Base-by-base conservation (phyloP, 2,113 vertebrate genomes). In the Talpa occidentalis region DNA sequence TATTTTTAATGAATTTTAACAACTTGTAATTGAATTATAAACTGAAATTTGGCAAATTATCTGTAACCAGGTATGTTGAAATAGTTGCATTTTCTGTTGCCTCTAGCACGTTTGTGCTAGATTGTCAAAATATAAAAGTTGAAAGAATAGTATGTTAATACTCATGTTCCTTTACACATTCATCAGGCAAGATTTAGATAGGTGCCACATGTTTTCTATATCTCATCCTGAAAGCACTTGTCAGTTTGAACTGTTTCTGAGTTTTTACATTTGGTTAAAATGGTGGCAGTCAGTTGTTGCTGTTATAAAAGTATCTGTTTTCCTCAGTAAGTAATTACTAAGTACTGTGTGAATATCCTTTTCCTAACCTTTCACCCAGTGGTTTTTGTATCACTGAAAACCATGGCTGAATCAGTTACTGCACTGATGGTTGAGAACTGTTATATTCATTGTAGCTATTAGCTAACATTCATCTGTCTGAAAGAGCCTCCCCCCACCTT, bases 1-100 rank as follows among this genome's bases (percentile, higher is more conserved):
- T 62, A 62, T 66, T 66, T 73, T 91, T 64, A 96, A 92, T 35
- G 82, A 92, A 73, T 93, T 86, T n/a, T 95, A 88, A 97, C 47
- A 84, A 85, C 19, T 79, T 88, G 5, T 49, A 90, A 37, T 70
- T 62, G 24, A 89, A 79, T 88, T 94, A 59, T 74, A 82, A 89
- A 74, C 14, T 79, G 67, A 95, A 77, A 85, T 88, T 95, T 91
- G 40, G 72, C 40, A 70, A 22, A 44, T 79, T 95, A 56, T 16
- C 72, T 91, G 54, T 90, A 89, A 69, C 8, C 30, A 90, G 32
- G 4, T 95, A 1, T 82, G 30, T 64, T 85, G 47, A 88, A 91
- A 89, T 88, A 82, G 21, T 35, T 95, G 37, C 8, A 83, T 92
- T 84, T 21, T 92, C 78, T 52, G 64, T 94, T 77, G 5, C 44